Conservation (phyloP, 2,113 vertebrate species). For the Xiphophorus couchianus region DNA sequence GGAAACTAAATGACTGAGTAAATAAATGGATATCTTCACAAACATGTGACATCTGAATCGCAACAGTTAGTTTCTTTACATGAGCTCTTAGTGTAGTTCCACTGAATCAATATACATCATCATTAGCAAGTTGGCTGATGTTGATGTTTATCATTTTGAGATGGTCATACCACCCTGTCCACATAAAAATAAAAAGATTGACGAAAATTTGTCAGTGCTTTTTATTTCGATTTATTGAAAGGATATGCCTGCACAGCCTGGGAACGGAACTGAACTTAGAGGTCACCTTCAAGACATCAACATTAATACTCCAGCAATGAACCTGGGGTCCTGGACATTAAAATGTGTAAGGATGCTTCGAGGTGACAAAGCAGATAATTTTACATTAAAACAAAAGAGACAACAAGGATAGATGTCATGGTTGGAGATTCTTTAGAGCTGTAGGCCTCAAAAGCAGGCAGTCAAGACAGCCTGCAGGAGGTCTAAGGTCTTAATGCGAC, state of each 20-base stretch:
- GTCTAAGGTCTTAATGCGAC: slow-evolving; percentile 31
- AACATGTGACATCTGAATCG: too few species aligned
- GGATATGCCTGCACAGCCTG: not conserved
- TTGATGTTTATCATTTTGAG: too few species aligned
- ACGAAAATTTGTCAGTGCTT: too few species aligned
- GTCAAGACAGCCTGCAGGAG: not conserved
- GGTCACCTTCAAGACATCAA: not conserved
- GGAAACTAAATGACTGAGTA: too few species aligned
- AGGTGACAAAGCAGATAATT: too few species aligned
- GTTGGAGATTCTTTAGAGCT: not conserved
- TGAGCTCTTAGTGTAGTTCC: too few species aligned
- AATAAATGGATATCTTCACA: too few species aligned
- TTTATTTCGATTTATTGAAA: not conserved
- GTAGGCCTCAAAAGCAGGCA: not conserved
- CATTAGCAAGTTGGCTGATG: too few species aligned
- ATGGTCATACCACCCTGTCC: too few species aligned
- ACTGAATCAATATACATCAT: too few species aligned
- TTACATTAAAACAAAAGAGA: not conserved
- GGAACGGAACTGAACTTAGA: not conserved
- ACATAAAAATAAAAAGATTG: too few species aligned
- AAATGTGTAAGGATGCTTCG: not conserved
- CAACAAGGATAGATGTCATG: not conserved
- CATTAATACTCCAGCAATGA: not conserved
- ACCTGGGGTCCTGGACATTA: not conserved
- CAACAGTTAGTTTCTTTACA: too few species aligned